Base-by-base conservation (phyloP, 2,888 invertebrate genomes). In the Podotricha telesiphe region DNA sequence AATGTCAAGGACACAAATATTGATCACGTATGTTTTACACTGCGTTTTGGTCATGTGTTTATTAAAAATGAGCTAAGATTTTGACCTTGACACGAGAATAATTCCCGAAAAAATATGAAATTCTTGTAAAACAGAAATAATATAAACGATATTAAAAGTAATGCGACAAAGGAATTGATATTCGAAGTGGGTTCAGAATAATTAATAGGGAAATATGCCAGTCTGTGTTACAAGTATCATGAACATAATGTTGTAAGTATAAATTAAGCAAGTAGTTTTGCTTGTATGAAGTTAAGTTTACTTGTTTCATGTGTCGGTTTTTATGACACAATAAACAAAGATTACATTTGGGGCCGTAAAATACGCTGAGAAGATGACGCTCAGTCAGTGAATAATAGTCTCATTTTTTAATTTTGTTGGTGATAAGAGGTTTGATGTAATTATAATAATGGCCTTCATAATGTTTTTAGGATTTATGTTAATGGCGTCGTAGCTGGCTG, bases 1-100 rank as follows among this genome's bases (percentile, higher is more conserved):
- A 89, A 91, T 90, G 91, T 91, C 91, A 92, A 92, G 91, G 91
- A 87, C 91, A 86, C 79, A 77, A 78, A 82, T 91, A 91, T 91
- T 84, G 91, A 91, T 87, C 86, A 88, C 82, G 79, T 81, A 80
- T 73, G 72, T 73, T 73, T 59, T 64, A 56, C n/a, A 59, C 53
- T 51, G 68, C 20, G 58, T 48, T 62, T 48, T 62, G 3, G 67
- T 61, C 40, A 58, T 68, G 67, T 71, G 55, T 68, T 67, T 53
- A 50, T 72, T 68, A 56, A 61, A 40, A 37, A 48, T 37, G 55
- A 19, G 19, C 37, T 42, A 61, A 63, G 65, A 68, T 68, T 68
- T 37, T 69, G 72, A 73, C 73, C 73, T 74, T 76, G 73, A 71
- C 67, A 70, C 68, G 13, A 42, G 34, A 15, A 53, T 11, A 20